Conservation (phyloP, 2,113 vertebrate species). For the Prionailurus bengalensis region DNA sequence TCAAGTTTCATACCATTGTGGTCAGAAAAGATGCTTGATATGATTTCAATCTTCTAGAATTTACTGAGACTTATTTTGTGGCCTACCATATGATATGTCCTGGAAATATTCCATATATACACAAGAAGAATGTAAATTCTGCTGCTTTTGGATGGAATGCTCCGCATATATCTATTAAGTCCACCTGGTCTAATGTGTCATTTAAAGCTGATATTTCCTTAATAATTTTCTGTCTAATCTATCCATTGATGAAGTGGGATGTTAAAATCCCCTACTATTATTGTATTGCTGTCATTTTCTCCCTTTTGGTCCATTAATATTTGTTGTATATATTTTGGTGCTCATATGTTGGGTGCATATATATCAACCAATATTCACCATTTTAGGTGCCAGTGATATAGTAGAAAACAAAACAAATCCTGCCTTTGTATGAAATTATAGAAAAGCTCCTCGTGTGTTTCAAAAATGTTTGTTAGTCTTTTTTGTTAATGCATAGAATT, state of each 20-base stretch:
- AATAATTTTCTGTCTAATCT: not conserved
- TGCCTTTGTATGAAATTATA: not conserved
- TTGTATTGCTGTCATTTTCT: not conserved
- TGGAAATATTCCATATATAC: not conserved
- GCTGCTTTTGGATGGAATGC: not conserved
- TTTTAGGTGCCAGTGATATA: not conserved
- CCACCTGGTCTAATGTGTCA: not conserved
- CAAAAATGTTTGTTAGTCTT: not conserved
- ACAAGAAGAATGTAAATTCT: not conserved
- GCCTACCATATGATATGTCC: not conserved
- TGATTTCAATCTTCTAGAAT: not conserved
- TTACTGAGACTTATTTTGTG: not conserved
- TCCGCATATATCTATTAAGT: not conserved
- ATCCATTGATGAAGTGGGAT: not conserved
- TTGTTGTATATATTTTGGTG: not conserved
- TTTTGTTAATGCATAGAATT: not conserved
- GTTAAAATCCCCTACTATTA: not conserved
- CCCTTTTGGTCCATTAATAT: not conserved
- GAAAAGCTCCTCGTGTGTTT: not conserved
- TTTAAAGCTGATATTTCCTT: not conserved
- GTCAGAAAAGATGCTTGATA: not conserved
- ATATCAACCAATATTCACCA: not conserved
- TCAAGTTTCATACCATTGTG: not conserved
- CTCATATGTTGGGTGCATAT: not conserved
- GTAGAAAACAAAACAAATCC: conserved; percentile 25